Evolutionary conservation across 2,888 invertebrate genomes (phyloP), one percentile per base, ranked within the genome.

Genomic region (Drosophila diplacantha): DNA sequence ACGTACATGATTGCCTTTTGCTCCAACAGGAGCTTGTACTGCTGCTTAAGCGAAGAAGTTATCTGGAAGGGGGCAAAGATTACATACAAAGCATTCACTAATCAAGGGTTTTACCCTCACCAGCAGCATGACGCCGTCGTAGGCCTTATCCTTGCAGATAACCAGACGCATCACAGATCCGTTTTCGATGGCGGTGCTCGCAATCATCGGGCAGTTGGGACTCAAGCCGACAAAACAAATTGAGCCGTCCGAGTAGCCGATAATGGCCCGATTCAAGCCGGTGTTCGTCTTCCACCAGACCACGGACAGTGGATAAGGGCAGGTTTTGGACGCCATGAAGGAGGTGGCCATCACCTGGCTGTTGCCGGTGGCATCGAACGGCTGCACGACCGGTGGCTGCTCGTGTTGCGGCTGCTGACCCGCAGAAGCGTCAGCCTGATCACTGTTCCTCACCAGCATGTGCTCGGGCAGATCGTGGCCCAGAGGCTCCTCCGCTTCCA

Each of bases 1-100:
- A 92, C 91, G 85, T 94, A 95, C 52, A 92, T 92, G 71, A 91
- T 92, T 3, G 92, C 91, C 73, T 93, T 92, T 83, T 95, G 93
- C 85, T 96, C 96, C 55, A 96, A 88, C 31, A 96, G 88, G 60
- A 96, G 88, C 73, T 94, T 93, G 93, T 95, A 96, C 85, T 96
- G 96, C 69, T 93, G 92, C 35, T 92, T 92, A 71, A 92, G 91
- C 34, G 91, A 90, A 56, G 91, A 92, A 9, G 94, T 93, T 80
- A 96, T 93, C 92, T 96, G 81, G 2, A 3, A 12, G 7, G 3
- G 5, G 5, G 5, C 16, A 16, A 8, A 7, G 5, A 14, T 34
- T 18, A 12, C 1, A 8, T 12, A 12, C n/a, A 14, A 31, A 20
- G 3, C 2, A 18, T 5, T 20, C 0, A 20, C 5, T 5, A 20